Percentiles rank a stretch among this genome's conserved stretches.
Conservation (phyloP, 2,888 invertebrate species). For the Eilema depressum region DNA sequence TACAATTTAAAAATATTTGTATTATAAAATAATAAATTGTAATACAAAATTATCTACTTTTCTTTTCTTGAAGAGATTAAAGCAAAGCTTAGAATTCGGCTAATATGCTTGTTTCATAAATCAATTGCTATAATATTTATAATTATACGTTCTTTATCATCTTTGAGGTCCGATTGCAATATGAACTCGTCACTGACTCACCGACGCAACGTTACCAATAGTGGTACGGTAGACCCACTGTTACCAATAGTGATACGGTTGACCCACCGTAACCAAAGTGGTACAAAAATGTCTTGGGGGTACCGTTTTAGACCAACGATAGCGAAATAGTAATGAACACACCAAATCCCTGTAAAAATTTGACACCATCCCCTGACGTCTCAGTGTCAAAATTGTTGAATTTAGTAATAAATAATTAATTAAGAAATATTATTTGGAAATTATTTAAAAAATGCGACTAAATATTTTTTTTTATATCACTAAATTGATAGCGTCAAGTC, state of each 20-base stretch:
- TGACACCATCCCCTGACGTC: background rate
- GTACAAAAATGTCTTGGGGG: too few species aligned
- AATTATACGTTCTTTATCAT: background rate
- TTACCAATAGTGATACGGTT: too few species aligned
- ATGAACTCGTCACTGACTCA: background rate
- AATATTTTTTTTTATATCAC: background rate
- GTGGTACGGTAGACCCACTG: too few species aligned
- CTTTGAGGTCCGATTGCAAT: too few species aligned
- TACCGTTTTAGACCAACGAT: background rate
- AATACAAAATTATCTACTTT: background rate
- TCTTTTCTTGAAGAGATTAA: background rate
- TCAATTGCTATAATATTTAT: constrained; percentile 5
- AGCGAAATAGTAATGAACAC: background rate
- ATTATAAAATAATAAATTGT: background rate
- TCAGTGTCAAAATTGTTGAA: background rate
- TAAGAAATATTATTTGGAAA: background rate
- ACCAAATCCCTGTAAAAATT: background rate
- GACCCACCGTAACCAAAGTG: background rate
- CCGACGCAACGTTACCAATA: background rate
- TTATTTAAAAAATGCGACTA: background rate
- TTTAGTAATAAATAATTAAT: background rate
- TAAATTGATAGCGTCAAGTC: background rate
- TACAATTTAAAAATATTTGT: background rate
- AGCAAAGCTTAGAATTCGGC: background rate
- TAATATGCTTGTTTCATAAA: background rate